phyloP scores from a whole-genome alignment of 2,113 vertebrate genomes.

The Apodemus sylvaticus region DNA sequence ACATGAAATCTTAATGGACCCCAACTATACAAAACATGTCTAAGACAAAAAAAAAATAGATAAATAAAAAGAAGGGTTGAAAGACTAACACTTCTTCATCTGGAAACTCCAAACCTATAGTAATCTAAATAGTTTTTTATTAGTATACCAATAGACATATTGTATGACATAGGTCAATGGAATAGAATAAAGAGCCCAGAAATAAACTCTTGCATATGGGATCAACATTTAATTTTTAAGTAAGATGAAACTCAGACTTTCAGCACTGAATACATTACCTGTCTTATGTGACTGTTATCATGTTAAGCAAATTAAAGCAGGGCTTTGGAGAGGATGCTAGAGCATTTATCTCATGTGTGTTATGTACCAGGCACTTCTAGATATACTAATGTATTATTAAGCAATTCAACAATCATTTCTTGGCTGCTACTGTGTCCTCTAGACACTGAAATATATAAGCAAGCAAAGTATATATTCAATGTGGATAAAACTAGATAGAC shows the following conservation, averaged over 20 bases:
- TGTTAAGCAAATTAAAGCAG: background rate
- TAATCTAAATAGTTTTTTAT: background rate
- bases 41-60: background rate
- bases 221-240: background rate
- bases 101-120: background rate
- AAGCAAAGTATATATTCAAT: background rate
- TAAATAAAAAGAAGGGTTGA: background rate
- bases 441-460: background rate
- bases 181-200: background rate
- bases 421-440: background rate
- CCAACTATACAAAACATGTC: background rate
- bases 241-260: background rate
- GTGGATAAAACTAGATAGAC: background rate
- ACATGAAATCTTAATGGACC: background rate
- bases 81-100: background rate
- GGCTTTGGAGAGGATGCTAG: background rate
- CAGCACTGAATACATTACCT: background rate
- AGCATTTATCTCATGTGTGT: background rate
- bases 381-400: background rate
- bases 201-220: background rate
- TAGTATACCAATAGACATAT: background rate
- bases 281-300: background rate
- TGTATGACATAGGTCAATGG: background rate
- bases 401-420: background rate
- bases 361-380: background rate